Evolutionary conservation across 2,797 vertebrate species (phyloP).

Genomic region (Ctenochaetus hawaiiensis): DNA sequence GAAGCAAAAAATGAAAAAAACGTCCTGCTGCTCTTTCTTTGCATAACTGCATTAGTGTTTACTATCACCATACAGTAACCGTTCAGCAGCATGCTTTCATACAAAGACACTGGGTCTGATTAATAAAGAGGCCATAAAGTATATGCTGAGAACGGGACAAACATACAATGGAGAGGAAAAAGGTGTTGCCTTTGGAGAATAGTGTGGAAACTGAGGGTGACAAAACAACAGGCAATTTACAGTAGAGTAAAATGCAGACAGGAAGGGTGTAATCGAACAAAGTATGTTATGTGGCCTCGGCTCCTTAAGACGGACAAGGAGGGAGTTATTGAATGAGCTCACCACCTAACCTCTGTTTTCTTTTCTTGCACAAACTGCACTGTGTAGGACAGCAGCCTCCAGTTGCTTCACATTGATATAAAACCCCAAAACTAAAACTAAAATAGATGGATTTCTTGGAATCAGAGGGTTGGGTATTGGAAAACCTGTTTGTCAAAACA

Average conservation of each 20-base stretch:
- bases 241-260: conserved; percentile 57
- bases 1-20: conserved; percentile 23
- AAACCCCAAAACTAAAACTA: neutral
- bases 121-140: conserved; percentile 39
- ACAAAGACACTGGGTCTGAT: conserved; percentile 45
- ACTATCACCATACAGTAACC: neutral
- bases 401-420: neutral
- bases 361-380: neutral
- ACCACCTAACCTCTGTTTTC: conserved; percentile 26
- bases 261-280: conserved; percentile 72
- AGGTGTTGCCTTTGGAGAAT: conserved; percentile 63
- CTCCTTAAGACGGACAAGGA: conserved; percentile 29
- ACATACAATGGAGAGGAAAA: conserved; percentile 76
- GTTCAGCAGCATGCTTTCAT: conserved; percentile 10
- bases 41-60: conserved; percentile 14
- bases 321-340: conserved; percentile 29
- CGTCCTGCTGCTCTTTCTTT: neutral
- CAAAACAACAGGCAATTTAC: conserved; percentile 63
- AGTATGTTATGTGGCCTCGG: conserved; percentile 36
- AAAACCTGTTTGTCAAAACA: neutral
- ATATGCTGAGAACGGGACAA: conserved; percentile 64
- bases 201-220: conserved; percentile 57
- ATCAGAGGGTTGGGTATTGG: neutral
- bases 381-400: neutral
- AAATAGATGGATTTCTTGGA: neutral